These are phyloP conservation scores for Nomada hirtipes DNA, from an alignment of 2,888 invertebrate species.

Conservation along the genomic window DNA sequence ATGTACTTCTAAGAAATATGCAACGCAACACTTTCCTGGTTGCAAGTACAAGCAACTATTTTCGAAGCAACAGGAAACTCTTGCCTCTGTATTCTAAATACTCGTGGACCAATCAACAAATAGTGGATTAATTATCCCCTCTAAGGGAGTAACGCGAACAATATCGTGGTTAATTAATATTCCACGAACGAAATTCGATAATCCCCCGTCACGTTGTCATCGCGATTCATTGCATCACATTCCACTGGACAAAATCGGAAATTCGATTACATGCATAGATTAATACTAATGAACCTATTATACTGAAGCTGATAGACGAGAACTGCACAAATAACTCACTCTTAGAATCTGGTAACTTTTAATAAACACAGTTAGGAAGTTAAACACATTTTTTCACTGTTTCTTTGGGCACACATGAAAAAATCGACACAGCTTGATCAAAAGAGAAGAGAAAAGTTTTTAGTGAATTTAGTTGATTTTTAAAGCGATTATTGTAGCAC, in stretches of 20 bases:
- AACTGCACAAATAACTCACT: background rate
- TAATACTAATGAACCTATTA: background rate
- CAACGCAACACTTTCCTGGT: no score
- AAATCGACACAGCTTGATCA: no score
- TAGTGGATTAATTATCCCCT: background rate
- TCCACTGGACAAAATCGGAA: background rate
- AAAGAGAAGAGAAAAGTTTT: no score
- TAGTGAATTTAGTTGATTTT: background rate
- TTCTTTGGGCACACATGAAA: no score
- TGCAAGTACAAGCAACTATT: background rate
- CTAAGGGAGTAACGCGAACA: background rate
- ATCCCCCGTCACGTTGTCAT: constrained; percentile 1
- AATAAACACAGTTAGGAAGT: no score
- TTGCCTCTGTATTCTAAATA: background rate
- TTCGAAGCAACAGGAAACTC: background rate
- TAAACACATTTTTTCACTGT: no score
- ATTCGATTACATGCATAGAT: constrained; percentile 1
- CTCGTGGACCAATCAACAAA: background rate
- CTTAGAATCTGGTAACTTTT: no score
- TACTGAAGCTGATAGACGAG: background rate
- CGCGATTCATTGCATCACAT: background rate
- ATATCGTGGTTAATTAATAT: constrained; percentile 17
- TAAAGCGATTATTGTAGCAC: background rate
- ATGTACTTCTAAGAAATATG: no score
- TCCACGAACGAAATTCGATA: constrained; percentile 8